Conservation (phyloP, 2,113 vertebrate species). For the Apus apus region DNA sequence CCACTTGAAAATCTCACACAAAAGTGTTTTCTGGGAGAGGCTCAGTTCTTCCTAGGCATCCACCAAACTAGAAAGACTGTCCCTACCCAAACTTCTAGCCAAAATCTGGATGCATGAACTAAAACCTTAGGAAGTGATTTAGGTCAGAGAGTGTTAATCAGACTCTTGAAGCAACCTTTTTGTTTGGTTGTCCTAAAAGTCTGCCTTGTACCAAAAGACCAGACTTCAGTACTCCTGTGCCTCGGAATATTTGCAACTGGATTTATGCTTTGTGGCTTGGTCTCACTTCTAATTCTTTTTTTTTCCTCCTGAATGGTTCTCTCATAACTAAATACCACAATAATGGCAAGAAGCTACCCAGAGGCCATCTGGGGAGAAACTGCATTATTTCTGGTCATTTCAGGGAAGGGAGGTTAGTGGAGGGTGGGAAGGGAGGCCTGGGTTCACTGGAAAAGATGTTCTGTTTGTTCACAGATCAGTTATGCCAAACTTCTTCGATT, state of each 20-base stretch:
- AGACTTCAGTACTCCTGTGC: neutral
- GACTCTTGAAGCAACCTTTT: neutral
- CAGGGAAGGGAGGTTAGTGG: neutral
- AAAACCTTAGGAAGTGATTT: neutral
- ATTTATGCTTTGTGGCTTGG: neutral
- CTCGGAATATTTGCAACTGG: neutral
- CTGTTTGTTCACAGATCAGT: neutral
- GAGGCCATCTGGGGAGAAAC: slow-evolving; percentile 11
- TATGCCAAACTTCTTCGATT: neutral
- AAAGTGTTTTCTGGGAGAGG: neutral
- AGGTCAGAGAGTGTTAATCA: neutral
- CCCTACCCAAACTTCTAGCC: neutral
- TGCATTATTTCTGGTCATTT: slow-evolving; percentile 24
- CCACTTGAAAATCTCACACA: neutral
- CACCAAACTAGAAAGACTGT: neutral
- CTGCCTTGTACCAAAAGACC: neutral
- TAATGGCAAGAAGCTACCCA: slow-evolving; percentile 32
- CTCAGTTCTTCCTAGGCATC: neutral
- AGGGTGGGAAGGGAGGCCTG: neutral
- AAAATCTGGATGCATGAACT: neutral
- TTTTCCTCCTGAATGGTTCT: neutral
- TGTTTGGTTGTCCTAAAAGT: neutral
- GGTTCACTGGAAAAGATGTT: neutral
- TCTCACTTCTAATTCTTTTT: slow-evolving; percentile 1
- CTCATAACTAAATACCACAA: slow-evolving; percentile 30